phyloP scores from a whole-genome alignment of 2,113 vertebrate genomes.

The Chrysochloris asiatica region DNA sequence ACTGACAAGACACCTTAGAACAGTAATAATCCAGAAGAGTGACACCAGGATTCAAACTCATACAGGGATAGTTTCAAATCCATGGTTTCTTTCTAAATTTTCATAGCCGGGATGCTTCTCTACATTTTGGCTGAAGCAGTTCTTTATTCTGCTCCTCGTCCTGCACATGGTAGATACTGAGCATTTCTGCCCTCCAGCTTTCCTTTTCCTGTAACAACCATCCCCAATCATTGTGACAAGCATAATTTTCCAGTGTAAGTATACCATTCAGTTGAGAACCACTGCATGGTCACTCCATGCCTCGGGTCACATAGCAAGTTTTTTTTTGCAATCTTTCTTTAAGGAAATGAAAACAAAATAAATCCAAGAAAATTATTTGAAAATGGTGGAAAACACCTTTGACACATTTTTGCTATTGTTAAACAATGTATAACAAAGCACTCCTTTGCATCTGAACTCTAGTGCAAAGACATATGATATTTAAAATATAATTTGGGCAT shows the following conservation, averaged over 20 bases:
- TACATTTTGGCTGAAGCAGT: background rate
- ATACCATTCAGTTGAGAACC: background rate
- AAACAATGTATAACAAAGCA: background rate
- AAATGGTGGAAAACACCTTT: background rate
- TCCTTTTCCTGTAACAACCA: background rate
- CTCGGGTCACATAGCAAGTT: background rate
- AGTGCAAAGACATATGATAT: background rate
- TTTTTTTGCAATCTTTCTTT: background rate
- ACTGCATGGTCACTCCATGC: background rate
- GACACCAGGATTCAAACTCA: background rate
- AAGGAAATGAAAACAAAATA: background rate
- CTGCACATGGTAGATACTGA: background rate
- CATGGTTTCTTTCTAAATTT: background rate
- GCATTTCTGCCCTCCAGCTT: background rate
- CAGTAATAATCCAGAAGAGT: background rate
- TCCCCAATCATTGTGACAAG: background rate
- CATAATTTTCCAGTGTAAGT: background rate
- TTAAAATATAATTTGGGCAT: background rate
- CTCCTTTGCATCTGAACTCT: background rate
- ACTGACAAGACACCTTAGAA: too few relatives aligned
- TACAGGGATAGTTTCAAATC: background rate
- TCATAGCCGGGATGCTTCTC: background rate
- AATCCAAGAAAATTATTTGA: background rate
- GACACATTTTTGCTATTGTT: background rate
- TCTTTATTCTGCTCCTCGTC: background rate